Evolutionary conservation across 1,140 invertebrate genomes (phyloP), one percentile per base, ranked within the genome.

Genomic region (Amyelois transitella): DNA sequence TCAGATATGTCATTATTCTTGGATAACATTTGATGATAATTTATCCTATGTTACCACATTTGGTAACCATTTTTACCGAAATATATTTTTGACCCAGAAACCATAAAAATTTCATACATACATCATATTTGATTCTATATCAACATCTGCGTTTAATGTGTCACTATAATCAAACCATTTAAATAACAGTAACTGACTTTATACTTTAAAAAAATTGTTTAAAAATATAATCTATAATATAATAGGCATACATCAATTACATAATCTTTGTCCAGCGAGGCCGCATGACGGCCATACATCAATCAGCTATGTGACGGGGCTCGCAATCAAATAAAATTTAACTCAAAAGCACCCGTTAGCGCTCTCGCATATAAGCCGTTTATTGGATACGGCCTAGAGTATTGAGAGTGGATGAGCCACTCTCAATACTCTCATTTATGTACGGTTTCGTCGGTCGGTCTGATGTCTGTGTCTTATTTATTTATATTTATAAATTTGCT

Each of bases 311-410:
- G 51, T 54, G 57, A 54, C 57, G 57, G 50, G 6, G 19, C 45
- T 43, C 19, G 62, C 62, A 64, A 64, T 60, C 62, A 64, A 64
- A 64, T 64, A 64, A 64, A 64, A 64, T 64, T 64, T 64, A 60
- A 60, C 62, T 64, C 51, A 45, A 52, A 58, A 63, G 48, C 48
- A 48, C 47, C 47, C 20, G 54, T 32, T 38, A 47, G 49, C 49
- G 17, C 49, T 28, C 10, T 52, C n/a, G 19, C 20, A 21, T 22
- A 51, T 51, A 57, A 57, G 49, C 49, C 44, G 49, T 51, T 57
- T 51, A 57, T 51, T 44, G 49, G 45, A 21, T 48, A 20, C 43
- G 43, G 2, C 18, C 43, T 17, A 28, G 10, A 28, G 25, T 6
- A 28, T 6, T 5, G 25, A 28, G 25, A 28, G 5, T 28, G 10